Evolutionary conservation across 2,113 vertebrate genomes (phyloP).

Genomic region (Stegastes partitus): DNA sequence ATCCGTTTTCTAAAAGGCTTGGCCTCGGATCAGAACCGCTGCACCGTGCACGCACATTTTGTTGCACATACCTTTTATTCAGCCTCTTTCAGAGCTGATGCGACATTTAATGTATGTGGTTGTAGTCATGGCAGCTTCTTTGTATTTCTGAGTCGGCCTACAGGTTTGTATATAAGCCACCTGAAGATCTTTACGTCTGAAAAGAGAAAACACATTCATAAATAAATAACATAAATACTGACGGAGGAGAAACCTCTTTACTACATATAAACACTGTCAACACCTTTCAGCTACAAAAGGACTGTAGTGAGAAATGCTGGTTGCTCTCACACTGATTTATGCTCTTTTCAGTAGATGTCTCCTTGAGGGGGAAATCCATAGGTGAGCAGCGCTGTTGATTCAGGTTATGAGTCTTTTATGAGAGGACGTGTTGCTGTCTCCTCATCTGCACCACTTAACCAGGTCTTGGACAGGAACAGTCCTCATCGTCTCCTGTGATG

Average conservation of each 20-base stretch:
- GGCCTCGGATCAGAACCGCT: too few relatives aligned
- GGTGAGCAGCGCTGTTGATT: background rate
- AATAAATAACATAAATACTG: background rate
- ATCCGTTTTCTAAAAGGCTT: too few relatives aligned
- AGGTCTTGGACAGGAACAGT: background rate
- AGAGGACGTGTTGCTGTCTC: background rate
- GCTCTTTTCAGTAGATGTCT: background rate
- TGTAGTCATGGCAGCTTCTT: too few relatives aligned
- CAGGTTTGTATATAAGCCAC: background rate
- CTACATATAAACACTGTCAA: background rate
- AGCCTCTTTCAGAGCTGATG: background rate
- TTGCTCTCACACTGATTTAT: background rate
- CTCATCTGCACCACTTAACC: background rate
- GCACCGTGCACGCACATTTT: background rate
- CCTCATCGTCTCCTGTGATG: constrained; percentile 32
- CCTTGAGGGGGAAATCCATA: background rate
- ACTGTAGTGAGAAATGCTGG: background rate
- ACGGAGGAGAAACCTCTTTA: background rate
- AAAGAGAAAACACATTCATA: background rate
- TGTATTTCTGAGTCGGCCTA: too few relatives aligned
- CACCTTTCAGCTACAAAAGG: background rate
- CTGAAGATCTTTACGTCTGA: background rate
- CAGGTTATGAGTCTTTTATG: background rate
- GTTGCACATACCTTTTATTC: background rate
- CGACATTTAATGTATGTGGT: background rate